A percentile compares a stretch with the other conserved stretches of the same genome.
Conservation (phyloP, 2,797 vertebrate genomes). For the Neosalanx taihuensis region DNA sequence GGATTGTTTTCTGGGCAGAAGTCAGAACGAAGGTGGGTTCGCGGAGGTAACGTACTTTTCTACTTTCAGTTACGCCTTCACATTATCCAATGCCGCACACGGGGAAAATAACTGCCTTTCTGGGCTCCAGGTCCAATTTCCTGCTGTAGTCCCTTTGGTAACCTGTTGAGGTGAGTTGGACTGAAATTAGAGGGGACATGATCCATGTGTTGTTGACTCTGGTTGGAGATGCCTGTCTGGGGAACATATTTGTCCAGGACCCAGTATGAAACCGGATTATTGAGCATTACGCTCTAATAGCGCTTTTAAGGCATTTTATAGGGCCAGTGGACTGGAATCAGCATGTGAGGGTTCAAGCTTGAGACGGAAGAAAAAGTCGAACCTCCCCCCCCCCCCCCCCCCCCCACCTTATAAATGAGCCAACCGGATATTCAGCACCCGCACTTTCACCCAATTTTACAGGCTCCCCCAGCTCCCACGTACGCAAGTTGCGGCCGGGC, state of each 20-base stretch:
- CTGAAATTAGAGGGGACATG: neutral
- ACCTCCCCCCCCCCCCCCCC: too few species aligned
- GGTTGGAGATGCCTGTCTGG: conserved; percentile 16
- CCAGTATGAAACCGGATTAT: conserved; percentile 29
- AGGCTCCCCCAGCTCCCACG: conserved; percentile 4
- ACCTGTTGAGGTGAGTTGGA: conserved; percentile 17
- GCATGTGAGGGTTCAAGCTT: conserved; percentile 45
- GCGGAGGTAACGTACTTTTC: conserved; percentile 1
- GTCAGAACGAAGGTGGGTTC: conserved; percentile 4
- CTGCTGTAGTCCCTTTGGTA: neutral
- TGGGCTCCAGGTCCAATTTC: neutral
- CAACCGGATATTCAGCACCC: conserved; percentile 9
- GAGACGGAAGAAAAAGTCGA: conserved; percentile 18
- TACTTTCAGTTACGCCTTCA: neutral
- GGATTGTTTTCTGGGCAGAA: conserved; percentile 21
- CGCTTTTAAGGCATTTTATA: conserved; percentile 42
- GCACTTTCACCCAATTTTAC: conserved; percentile 14
- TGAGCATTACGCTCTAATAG: conserved; percentile 37
- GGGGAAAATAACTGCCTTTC: neutral
- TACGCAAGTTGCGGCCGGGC: conserved; percentile 7
- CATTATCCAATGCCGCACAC: conserved; percentile 8
- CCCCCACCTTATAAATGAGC: neutral
- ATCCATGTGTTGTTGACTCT: conserved; percentile 20
- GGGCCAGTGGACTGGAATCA: conserved; percentile 47
- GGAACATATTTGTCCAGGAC: neutral